Evolutionary conservation across 1,140 invertebrate species (phyloP), one percentile per base, ranked within the genome.

Genomic region (Mya arenaria): DNA sequence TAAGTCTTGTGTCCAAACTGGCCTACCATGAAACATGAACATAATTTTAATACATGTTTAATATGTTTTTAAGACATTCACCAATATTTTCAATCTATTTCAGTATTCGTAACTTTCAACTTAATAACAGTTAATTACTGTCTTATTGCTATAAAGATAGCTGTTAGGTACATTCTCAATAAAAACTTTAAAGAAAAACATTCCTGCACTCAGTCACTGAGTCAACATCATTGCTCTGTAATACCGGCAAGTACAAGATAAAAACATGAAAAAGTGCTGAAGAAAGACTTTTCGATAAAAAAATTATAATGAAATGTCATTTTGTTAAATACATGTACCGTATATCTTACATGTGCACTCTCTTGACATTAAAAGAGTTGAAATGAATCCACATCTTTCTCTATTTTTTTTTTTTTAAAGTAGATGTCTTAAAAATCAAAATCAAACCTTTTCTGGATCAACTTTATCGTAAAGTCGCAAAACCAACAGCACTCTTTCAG

Each of bases 401-500:
- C 6, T 79, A 36, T 32, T 62, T 34, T 36, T 10, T 71, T n/a
- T 28, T 66, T 19, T 32, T 25, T 32, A 25, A 6, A 66, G 23
- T 68, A 23, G 1, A 52, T 62, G 17, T n/a, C 10, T 15, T 4
- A 78, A 13, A 68, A 23, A 30, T 23, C 62, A 68, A 34, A 25
- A 44, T 32, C 71, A 73, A 85, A 91, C 90, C 97, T 98, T 98
- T 85, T 95, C 94, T 87, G 97, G 96, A 92, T 98, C 95, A 94
- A 99, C 94, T 96, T 99, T 99, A 94, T 99, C 98, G 94, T 97
- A 99, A 85, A 99, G 95, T 94, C 97, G 97, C 82, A 99, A 95
- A 82, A 98, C 97, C 92, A 99, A 95, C 87, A 98, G 93, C 75
- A 99, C 97, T 91, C 98, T 95, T 92, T 97, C 96, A 90, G 94